Evolutionary conservation across 2,113 vertebrate genomes (phyloP), one percentile per base, ranked within the genome.

Genomic region (Aldabrachelys gigantea): DNA sequence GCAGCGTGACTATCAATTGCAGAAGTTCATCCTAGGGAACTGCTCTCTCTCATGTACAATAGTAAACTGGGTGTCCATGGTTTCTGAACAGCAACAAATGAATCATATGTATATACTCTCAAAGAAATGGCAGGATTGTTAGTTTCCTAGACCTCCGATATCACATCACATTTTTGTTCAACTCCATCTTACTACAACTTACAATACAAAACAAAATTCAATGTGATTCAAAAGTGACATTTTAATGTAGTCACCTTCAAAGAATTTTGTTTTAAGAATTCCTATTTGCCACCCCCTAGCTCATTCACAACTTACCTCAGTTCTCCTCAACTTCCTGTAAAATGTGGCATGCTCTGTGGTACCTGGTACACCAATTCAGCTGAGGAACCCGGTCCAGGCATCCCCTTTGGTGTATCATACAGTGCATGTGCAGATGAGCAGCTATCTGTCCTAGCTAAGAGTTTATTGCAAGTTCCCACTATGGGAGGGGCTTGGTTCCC

Each of bases 311-410:
- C 91, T 94, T 97, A 94, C 81, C 96, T 95, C 1, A 82, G 95
- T 85, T 98, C n/a, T n/a, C n/a, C 98, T 91, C 95, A 91, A 82
- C 75, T 97, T 82, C 89, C 96, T 29, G 93, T 8, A 29, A 97
- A 80, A 41, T 96, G 97, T 87, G 95, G 96, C 10, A 91, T 0
- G 16, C 98, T 98, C 97, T 99, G 99, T 9, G 99, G 99, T 69
- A 99, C 99, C 98, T 99, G 99, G 94, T 99, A 99, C 49, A 99
- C 95, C 88, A 98, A 89, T 8, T 99, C 98, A 0, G 98, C 97
- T 0, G 97, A 78, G 10, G 98, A 90, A 78, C n/a, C n/a, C n/a
- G n/a, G n/a, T n/a, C n/a, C n/a, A n/a, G n/a, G n/a, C n/a, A n/a
- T n/a, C n/a, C n/a, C n/a, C n/a, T n/a, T n/a, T n/a, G n/a, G n/a